Evolutionary conservation across 2,888 invertebrate species (phyloP), one percentile per base, ranked within the genome.

Genomic region (Pachycephus smyrnensis): DNA sequence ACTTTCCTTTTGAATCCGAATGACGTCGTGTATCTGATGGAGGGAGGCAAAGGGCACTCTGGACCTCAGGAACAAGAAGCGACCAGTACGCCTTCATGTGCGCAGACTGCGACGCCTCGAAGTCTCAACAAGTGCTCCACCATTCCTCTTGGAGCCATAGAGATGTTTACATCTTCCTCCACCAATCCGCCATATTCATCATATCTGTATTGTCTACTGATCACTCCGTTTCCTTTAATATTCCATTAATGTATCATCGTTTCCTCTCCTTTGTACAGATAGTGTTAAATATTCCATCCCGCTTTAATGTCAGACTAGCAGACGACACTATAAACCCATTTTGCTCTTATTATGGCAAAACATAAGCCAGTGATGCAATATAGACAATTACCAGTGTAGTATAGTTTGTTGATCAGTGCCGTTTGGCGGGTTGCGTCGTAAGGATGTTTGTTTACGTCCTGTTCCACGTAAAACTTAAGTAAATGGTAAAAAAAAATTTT

Each of bases 381-480:
- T 55, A 55, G 6, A 23, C 55, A 9, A 23, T 55, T 55, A 9
- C 23, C 55, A 55, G 23, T 55, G 55, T 55, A 23, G 15, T 55
- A 73, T 23, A 75, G 40, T 37, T 77, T 12, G 69, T 76, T 77
- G 76, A 73, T 23, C 75, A 80, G 78, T 82, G 77, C 71, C 75
- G 77, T 79, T 80, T 81, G 73, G 78, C 78, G 78, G 77, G 77
- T 85, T 84, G 80, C 83, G 81, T 82, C 81, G 82, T 77, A 75
- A 80, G 77, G 69, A 83, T 82, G 82, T 82, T 85, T 86, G 81
- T 86, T 86, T 84, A 85, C 82, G 76, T 81, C 32, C 30, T 55
- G 55, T 23, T 23, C 55, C 23, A 55, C 55, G 23, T 55, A 55
- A 55, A 55, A 55, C 55, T 55, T 6, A 55, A 55, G 55, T 55